A percentile compares a stretch with the other conserved stretches of the same genome.
These are phyloP conservation scores for Sitobion miscanthi DNA, from an alignment of 1,140 invertebrate genomes.

Conservation along the genomic window DNA sequence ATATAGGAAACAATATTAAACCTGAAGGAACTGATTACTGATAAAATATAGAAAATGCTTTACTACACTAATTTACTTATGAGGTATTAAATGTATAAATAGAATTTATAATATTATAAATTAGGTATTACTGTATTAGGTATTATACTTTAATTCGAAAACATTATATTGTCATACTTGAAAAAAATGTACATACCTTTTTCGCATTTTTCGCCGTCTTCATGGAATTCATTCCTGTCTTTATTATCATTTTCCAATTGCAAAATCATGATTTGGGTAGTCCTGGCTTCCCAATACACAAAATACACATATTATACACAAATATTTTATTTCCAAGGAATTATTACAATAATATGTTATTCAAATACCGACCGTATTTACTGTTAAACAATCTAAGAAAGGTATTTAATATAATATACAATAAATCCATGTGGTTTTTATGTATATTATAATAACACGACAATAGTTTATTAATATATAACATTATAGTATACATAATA, in stretches of 20 bases:
- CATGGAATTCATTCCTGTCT: background rate
- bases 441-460: background rate
- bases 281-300: slow-evolving; percentile 20
- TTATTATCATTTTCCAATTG: background rate
- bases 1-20: background rate
- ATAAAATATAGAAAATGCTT: background rate
- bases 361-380: background rate
- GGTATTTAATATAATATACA: background rate
- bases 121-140: too few species aligned
- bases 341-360: background rate
- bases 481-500: background rate
- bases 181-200: background rate
- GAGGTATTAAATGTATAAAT: background rate
- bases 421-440: background rate
- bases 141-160: background rate
- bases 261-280: background rate
- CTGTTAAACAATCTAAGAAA: background rate
- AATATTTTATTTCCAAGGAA: background rate
- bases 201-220: background rate
- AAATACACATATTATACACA: background rate
- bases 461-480: background rate
- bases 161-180: background rate
- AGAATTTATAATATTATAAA: background rate
- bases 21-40: background rate
- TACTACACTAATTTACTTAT: background rate